These are phyloP conservation scores for Sympetrum striolatum DNA, from an alignment of 2,888 invertebrate genomes.

Conservation along the genomic window DNA sequence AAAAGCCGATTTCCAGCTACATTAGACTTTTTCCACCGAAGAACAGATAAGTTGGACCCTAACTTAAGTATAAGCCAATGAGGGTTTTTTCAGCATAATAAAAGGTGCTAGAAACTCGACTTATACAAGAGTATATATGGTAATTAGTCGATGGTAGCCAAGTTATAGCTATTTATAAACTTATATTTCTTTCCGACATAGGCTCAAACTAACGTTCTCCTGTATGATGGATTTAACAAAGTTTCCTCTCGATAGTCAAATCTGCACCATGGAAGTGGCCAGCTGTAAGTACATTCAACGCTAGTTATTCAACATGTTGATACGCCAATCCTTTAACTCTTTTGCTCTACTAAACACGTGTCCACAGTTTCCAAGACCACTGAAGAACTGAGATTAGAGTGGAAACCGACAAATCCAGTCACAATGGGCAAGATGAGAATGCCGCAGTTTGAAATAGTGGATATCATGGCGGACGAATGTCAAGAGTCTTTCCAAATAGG, in stretches of 20 bases:
- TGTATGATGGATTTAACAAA: slow-evolving; percentile 67
- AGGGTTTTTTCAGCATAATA: too few species aligned
- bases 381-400: slow-evolving; percentile 59
- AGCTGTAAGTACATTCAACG: slow-evolving; percentile 60
- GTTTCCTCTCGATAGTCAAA: slow-evolving; percentile 63
- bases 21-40: neutral
- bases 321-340: neutral
- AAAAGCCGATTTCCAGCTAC: too few species aligned
- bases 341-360: neutral
- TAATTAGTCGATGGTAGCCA: too few species aligned
- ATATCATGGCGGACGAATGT: slow-evolving; percentile 58
- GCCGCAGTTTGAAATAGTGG: slow-evolving; percentile 61
- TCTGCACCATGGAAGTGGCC: slow-evolving; percentile 64
- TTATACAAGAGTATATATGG: too few species aligned
- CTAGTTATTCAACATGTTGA: neutral
- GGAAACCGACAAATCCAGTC: slow-evolving; percentile 58
- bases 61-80: too few species aligned
- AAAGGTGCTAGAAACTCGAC: too few species aligned
- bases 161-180: neutral
- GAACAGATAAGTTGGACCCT: too few species aligned
- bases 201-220: slow-evolving; percentile 64
- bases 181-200: slow-evolving; percentile 53
- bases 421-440: slow-evolving; percentile 59
- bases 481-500: slow-evolving; percentile 61
- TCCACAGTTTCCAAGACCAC: slow-evolving; percentile 60